phyloP scores from a whole-genome alignment of 2,113 vertebrate genomes.

The Amblyopsis rosae region DNA sequence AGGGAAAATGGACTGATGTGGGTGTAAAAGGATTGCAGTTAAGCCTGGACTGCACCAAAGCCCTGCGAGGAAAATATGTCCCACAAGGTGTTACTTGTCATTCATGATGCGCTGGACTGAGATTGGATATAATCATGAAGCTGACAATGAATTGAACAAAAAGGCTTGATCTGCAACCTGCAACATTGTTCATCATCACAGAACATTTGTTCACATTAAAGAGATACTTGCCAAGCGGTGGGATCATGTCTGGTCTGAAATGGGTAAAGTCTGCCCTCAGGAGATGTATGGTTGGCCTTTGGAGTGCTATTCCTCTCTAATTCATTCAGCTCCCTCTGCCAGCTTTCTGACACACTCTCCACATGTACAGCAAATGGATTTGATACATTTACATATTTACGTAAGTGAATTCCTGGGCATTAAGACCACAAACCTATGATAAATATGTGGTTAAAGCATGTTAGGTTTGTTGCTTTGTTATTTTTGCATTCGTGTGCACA shows the following conservation, averaged over 20 bases:
- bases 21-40: too few relatives aligned
- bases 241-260: conserved; percentile 44
- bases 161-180: background rate
- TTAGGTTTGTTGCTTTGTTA: conserved; percentile 44
- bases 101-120: too few relatives aligned
- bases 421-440: conserved; percentile 61
- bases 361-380: conserved; percentile 66
- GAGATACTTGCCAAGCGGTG: conserved; percentile 26
- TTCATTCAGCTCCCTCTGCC: conserved; percentile 49
- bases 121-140: too few relatives aligned
- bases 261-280: conserved; percentile 41
- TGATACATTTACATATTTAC: conserved; percentile 75
- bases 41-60: too few relatives aligned
- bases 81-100: too few relatives aligned
- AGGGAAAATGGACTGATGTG: too few relatives aligned
- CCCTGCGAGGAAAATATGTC: too few relatives aligned
- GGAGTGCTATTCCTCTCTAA: conserved; percentile 49
- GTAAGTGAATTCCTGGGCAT: conserved; percentile 67
- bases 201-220: conserved; percentile 26
- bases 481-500: too few relatives aligned
- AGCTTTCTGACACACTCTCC: conserved; percentile 58
- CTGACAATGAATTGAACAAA: too few relatives aligned
- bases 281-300: conserved; percentile 45
- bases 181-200: conserved; percentile 10
- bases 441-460: conserved; percentile 58